phyloP scores from a whole-genome alignment of 2,797 vertebrate species.

The Alosa sapidissima region DNA sequence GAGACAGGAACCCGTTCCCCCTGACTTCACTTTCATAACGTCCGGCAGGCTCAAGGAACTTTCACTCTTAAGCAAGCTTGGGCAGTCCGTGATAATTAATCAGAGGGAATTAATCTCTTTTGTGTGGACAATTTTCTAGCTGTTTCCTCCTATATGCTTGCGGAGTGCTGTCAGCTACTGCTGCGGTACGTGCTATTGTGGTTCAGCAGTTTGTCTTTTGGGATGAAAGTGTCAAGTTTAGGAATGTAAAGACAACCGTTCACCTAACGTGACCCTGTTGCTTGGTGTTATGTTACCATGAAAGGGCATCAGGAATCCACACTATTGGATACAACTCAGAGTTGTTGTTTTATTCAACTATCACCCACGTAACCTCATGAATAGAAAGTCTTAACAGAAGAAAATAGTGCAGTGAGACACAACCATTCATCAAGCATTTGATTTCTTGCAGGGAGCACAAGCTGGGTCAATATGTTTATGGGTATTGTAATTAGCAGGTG shows the following conservation, averaged over 20 bases:
- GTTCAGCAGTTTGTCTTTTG: neutral
- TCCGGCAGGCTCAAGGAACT: slow-evolving; percentile 2
- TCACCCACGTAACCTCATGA: no score
- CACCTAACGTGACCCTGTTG: neutral
- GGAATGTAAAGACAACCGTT: neutral
- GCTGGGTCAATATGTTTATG: no score
- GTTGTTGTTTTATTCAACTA: no score
- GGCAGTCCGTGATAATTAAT: neutral
- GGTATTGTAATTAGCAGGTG: no score
- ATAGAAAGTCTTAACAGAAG: no score
- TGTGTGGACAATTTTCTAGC: neutral
- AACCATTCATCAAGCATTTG: no score
- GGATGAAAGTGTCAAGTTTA: neutral
- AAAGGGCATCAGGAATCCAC: neutral
- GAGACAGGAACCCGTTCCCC: neutral
- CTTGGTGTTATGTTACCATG: neutral
- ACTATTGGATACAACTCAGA: no score
- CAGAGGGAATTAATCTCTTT: neutral
- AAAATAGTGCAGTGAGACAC: no score
- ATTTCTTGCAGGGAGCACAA: no score
- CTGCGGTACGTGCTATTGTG: neutral
- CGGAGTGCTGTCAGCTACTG: neutral
- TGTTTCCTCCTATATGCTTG: neutral
- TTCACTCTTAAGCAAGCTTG: neutral
- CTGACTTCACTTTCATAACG: neutral